Conservation (phyloP, 1,140 invertebrate species). For the Hestina assimilis region DNA sequence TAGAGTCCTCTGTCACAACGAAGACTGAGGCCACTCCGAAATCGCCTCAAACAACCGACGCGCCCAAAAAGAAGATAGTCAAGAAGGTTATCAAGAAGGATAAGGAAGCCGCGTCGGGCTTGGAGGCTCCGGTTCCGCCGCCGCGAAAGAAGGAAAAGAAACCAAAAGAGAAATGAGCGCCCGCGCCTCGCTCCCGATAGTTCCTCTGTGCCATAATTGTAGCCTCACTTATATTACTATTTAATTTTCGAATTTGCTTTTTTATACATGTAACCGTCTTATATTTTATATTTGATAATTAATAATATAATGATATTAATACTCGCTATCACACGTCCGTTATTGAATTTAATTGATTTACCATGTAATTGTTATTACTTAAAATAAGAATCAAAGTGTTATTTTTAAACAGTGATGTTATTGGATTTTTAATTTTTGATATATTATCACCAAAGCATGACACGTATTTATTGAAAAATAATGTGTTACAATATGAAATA, state of each 20-base stretch:
- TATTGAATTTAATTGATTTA: constrained; percentile 47
- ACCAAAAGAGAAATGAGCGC: constrained; percentile 72
- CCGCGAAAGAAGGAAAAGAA: constrained; percentile 78
- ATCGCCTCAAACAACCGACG: constrained; percentile 31
- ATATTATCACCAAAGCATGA: constrained; percentile 55
- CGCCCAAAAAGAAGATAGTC: constrained; percentile 63
- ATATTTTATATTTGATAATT: constrained; percentile 50
- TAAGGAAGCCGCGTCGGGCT: constrained; percentile 52
- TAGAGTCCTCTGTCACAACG: constrained; percentile 52
- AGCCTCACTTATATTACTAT: constrained; percentile 60
- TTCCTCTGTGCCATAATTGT: constrained; percentile 73
- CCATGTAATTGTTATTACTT: constrained; percentile 45
- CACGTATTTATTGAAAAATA: constrained; percentile 53
- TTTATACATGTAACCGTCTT: constrained; percentile 59
- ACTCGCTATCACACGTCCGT: constrained; percentile 55
- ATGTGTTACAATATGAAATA: constrained; percentile 48
- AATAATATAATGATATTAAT: constrained; percentile 36
- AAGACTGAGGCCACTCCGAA: constrained; percentile 26
- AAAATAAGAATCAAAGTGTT: constrained; percentile 39
- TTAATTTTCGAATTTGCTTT: constrained; percentile 66
- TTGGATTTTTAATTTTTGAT: constrained; percentile 44
- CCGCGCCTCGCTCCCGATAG: constrained; percentile 43
- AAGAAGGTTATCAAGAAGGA: constrained; percentile 72
- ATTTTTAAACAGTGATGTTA: constrained; percentile 40
- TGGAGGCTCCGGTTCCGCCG: constrained; percentile 71